Evolutionary conservation across 2,888 invertebrate genomes (phyloP), one percentile per base, ranked within the genome.

Genomic region (Stratiomys singularior): DNA sequence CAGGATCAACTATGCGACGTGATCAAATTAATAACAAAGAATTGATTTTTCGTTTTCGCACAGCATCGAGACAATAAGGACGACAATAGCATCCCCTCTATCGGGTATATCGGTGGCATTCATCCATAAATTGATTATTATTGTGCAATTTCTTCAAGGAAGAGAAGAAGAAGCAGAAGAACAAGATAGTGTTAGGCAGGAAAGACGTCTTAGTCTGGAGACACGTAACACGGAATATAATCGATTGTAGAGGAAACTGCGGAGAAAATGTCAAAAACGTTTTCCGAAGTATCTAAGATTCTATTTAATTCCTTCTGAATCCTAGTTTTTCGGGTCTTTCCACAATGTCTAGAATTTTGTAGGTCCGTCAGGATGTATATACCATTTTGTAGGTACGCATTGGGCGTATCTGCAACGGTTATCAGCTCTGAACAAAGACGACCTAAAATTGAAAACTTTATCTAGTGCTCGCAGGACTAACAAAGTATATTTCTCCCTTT

Each of bases 1-100:
- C 60, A 56, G 67, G 69, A 77, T 69, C 56, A 67, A 77, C 69
- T 77, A n/a, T 18, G 25, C 67, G 76, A 77, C 77, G 77, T 77
- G 77, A 69, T 58, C 60, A 77, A 56, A 77, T 69, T 77, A 58
- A 77, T 69, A 69, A 77, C 21, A 58, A 60, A 28, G 60, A 67
- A 71, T 69, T 69, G 69, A 77, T 58, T 66, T 30, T 25, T 44
- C 67, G 4, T 64, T 28, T 28, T 23, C 23, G 60, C 25, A 23
- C 52, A 5, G 4, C 11, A 18, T 52, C 4, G 52, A 37, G 37
- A 37, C 37, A 37, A 52, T 0, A 5, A 44, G 27, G 28, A 44
- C 25, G 71, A 15, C 25, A 46, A 9, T 18, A 23, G 15, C 18
- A n/a, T 46, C 21, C 18, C n/a, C 47, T 47, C 47, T n/a, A 28